phyloP scores from a whole-genome alignment of 2,113 vertebrate species.

The Charina bottae region DNA sequence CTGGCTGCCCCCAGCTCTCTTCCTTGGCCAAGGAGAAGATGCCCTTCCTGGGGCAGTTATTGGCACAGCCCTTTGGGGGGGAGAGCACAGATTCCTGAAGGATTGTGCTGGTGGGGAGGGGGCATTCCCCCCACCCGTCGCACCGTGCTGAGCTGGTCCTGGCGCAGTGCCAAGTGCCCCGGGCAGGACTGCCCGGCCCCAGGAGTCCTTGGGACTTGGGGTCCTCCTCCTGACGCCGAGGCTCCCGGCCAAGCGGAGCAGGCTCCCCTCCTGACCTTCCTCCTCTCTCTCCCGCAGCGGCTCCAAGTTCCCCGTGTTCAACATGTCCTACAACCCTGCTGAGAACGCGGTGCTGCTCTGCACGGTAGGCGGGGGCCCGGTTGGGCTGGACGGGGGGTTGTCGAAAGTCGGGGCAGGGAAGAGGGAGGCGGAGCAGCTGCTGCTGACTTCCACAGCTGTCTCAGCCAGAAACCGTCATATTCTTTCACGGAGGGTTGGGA shows the following conservation, averaged over 20 bases:
- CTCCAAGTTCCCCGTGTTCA: slow-evolving; percentile 97
- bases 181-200: no score
- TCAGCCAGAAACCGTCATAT: no score
- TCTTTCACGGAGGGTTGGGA: no score
- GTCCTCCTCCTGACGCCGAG: no score
- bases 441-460: no score
- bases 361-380: slow-evolving; percentile 77
- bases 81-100: not conserved
- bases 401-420: no score
- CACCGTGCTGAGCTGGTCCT: no score
- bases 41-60: not conserved
- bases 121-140: no score
- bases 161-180: no score
- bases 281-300: slow-evolving; percentile 74
- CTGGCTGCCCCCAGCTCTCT: not conserved
- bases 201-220: no score
- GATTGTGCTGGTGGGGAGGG: not conserved
- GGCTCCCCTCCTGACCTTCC: not conserved
- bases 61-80: not conserved
- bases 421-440: no score
- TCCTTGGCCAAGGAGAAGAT: not conserved
- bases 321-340: slow-evolving; percentile 96
- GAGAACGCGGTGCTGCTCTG: slow-evolving; percentile 95
- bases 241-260: no score
- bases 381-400: not conserved